Conservation (phyloP, 2,113 vertebrate genomes). For the Lasiurus borealis region DNA sequence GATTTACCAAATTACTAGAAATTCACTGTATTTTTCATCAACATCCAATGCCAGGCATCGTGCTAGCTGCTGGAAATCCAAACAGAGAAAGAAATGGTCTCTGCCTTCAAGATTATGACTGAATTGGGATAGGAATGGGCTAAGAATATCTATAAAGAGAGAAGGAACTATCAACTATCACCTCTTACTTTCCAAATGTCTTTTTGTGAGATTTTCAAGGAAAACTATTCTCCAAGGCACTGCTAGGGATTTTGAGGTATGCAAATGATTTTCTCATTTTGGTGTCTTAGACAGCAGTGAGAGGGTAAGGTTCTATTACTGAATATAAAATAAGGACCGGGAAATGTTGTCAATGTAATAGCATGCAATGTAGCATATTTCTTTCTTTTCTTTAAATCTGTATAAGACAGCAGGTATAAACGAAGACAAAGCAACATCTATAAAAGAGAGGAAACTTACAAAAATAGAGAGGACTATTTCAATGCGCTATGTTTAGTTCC, state of each 20-base stretch:
- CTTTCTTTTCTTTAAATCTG: constrained; percentile 35
- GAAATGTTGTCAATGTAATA: neutral
- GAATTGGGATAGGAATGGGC: neutral
- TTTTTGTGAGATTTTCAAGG: neutral
- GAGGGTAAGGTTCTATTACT: neutral
- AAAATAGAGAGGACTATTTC: neutral
- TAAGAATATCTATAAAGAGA: neutral
- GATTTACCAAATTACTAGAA: neutral
- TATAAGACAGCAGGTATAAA: neutral
- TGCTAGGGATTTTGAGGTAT: neutral
- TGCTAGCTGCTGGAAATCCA: neutral
- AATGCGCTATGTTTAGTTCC: neutral
- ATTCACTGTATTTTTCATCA: constrained; percentile 23
- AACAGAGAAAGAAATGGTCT: neutral
- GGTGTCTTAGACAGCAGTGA: neutral
- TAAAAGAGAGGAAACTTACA: neutral
- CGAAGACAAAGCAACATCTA: constrained; percentile 6
- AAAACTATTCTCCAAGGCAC: neutral
- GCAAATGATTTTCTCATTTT: neutral
- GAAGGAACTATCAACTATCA: neutral
- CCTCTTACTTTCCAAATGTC: neutral
- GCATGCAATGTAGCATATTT: neutral
- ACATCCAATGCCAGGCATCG: neutral
- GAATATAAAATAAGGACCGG: neutral
- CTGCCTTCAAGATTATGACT: neutral